Conservation (phyloP, 2,113 vertebrate species). For the Varanus salvator region DNA sequence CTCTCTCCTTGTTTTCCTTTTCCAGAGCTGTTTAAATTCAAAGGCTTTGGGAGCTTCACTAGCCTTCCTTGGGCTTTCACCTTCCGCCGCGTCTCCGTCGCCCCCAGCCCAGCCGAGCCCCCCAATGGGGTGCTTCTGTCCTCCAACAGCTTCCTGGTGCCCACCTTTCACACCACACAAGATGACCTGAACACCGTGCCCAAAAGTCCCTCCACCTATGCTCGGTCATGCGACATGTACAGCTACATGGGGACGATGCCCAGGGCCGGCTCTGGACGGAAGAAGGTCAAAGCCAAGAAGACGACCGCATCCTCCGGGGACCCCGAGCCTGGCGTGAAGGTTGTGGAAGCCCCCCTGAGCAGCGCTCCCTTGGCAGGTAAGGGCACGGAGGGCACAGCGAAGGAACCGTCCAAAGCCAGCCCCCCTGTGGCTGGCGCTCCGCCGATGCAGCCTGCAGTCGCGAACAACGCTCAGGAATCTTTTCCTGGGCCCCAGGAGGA, state of each 20-base stretch:
- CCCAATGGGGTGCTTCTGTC: neutral
- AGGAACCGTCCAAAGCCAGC: neutral
- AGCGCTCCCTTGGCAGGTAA: neutral
- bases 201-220: conserved; percentile 82
- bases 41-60: conserved; percentile 89
- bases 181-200: conserved; percentile 85
- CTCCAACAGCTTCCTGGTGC: conserved; percentile 46
- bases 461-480: neutral
- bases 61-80: conserved; percentile 82
- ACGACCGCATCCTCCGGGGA: accelerated
- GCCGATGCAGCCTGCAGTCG: accelerated
- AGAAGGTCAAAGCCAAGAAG: conserved; percentile 33
- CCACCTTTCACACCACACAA: conserved; percentile 66
- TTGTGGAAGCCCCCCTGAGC: accelerated
- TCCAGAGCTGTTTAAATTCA: conserved; percentile 85
- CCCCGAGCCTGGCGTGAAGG: accelerated
- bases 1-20: conserved; percentile 9
- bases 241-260: conserved; percentile 95
- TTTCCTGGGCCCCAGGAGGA: accelerated
- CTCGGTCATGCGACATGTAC: conserved; percentile 89
- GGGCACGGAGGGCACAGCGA: neutral
- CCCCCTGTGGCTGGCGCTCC: accelerated
- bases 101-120: neutral
- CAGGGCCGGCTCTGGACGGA: conserved; percentile 62
- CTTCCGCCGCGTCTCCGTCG: conserved; percentile 53